Conservation (phyloP, 2,113 vertebrate species). For the Zosterops japonicus region DNA sequence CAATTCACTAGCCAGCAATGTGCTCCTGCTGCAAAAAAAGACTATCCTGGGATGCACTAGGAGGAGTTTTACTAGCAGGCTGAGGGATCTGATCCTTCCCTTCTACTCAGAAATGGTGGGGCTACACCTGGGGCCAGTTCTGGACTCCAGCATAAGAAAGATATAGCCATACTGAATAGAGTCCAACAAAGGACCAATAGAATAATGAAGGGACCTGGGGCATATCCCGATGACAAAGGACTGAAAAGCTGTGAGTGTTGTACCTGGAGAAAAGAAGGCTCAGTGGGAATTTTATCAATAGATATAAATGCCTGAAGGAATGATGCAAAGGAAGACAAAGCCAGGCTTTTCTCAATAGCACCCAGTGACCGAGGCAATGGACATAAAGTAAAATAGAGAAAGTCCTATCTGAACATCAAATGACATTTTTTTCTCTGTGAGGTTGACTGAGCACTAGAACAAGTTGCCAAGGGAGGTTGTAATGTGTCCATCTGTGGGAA, state of each 20-base stretch:
- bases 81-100: background rate
- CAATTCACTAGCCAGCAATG: background rate
- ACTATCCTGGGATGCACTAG: background rate
- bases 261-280: background rate
- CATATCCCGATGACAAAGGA: background rate
- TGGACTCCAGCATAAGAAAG: background rate
- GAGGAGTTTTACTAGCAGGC: background rate
- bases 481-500: background rate
- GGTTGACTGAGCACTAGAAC: rapidly evolving
- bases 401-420: background rate
- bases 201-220: background rate
- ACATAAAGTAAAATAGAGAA: background rate
- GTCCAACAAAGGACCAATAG: background rate
- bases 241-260: background rate
- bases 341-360: background rate
- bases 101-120: background rate
- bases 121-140: background rate
- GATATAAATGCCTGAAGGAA: background rate
- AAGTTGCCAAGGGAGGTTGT: background rate
- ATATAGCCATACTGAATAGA: background rate
- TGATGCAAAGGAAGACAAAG: background rate
- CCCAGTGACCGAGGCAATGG: background rate
- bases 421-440: background rate
- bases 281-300: background rate
- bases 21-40: background rate